Evolutionary conservation across 2,888 invertebrate genomes (phyloP).

Genomic region (Hypomecis punctinalis): DNA sequence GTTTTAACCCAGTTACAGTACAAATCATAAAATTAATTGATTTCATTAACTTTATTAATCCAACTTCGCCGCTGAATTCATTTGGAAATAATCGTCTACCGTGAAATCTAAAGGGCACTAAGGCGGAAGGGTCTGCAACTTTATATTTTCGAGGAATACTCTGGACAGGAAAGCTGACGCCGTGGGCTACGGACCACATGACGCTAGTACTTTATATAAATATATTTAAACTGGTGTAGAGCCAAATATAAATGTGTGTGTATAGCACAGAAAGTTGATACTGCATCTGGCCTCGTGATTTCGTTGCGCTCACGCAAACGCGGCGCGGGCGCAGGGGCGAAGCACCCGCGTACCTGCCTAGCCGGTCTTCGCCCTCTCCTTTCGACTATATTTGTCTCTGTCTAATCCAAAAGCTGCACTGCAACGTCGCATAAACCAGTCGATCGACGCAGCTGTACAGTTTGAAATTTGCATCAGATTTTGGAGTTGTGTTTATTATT

Average conservation of each 20-base stretch:
- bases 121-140: slow-evolving; percentile 29
- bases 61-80: slow-evolving; percentile 32
- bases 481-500: slow-evolving; percentile 20
- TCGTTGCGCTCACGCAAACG: slow-evolving; percentile 53
- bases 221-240: neutral
- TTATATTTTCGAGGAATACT: slow-evolving; percentile 22
- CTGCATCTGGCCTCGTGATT: slow-evolving; percentile 67
- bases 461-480: slow-evolving; percentile 31
- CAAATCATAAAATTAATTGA: slow-evolving; percentile 33
- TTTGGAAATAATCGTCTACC: slow-evolving; percentile 30
- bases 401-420: slow-evolving; percentile 53
- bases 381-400: slow-evolving; percentile 46
- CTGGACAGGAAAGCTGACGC: slow-evolving; percentile 18
- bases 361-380: slow-evolving; percentile 61
- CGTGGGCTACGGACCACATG: slow-evolving; percentile 12
- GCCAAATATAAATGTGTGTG: too few species aligned
- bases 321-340: slow-evolving; percentile 40
- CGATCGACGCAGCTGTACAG: slow-evolving; percentile 38
- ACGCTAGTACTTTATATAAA: slow-evolving; percentile 7
- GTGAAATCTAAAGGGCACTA: slow-evolving; percentile 26
- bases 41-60: slow-evolving; percentile 35
- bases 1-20: slow-evolving; percentile 21
- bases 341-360: slow-evolving; percentile 62
- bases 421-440: slow-evolving; percentile 54
- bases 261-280: slow-evolving; percentile 16